These are phyloP conservation scores for Lordiphosa stackelbergi DNA, from an alignment of 1,140 invertebrate genomes.

Conservation along the genomic window DNA sequence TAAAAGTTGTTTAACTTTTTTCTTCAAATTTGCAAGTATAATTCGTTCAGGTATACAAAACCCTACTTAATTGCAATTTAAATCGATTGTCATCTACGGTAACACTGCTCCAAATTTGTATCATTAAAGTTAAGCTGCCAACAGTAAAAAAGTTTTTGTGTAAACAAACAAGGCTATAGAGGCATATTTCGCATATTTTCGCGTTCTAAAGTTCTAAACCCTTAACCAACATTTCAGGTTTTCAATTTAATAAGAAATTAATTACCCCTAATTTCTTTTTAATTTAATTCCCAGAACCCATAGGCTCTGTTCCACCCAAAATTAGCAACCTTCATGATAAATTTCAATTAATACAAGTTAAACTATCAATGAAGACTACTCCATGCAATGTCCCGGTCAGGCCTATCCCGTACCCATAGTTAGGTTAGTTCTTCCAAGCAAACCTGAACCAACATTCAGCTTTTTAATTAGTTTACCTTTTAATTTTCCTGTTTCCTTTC, in stretches of 20 bases:
- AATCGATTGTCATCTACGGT: too few species aligned
- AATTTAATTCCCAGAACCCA: constrained; percentile 79
- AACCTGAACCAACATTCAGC: constrained; percentile 36
- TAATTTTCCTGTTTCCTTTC: background rate
- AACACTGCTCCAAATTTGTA: too few species aligned
- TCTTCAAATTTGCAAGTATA: too few species aligned
- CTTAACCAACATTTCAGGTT: constrained; percentile 19
- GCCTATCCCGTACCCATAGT: constrained; percentile 82
- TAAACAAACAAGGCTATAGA: too few species aligned
- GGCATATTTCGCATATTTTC: too few species aligned
- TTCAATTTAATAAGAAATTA: background rate
- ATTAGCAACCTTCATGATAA: constrained; percentile 78
- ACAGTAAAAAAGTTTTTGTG: too few species aligned
- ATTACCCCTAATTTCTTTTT: background rate
- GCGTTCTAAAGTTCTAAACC: too few species aligned
- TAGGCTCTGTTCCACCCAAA: constrained; percentile 84
- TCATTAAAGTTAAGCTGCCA: too few species aligned
- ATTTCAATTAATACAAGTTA: constrained; percentile 79
- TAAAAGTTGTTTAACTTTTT: too few species aligned
- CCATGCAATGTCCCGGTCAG: constrained; percentile 83
- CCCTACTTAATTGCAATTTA: too few species aligned
- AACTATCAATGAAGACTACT: constrained; percentile 80
- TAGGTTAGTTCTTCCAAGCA: constrained; percentile 78
- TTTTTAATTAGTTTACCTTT: background rate
- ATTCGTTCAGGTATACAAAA: too few species aligned